phyloP scores from a whole-genome alignment of 1,140 invertebrate genomes.

The Carposina sasakii region DNA sequence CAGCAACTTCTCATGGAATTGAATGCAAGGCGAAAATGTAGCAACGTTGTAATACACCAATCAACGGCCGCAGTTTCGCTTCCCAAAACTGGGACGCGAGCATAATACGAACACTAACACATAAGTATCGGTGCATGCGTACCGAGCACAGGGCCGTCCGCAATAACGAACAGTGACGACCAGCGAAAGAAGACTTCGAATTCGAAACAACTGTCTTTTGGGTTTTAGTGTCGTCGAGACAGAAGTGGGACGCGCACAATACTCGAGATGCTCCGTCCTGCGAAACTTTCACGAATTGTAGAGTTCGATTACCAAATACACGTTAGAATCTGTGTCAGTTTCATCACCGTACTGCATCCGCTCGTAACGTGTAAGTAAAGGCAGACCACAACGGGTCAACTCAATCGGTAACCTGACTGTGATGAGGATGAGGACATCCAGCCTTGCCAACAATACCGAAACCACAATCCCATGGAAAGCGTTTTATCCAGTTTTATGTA shows the following conservation, averaged over 20 bases:
- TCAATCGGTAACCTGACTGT: no score
- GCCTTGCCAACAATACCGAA: no score
- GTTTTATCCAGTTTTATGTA: no score
- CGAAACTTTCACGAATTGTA: constrained; percentile 67
- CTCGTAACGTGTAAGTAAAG: constrained; percentile 46
- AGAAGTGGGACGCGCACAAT: constrained; percentile 59
- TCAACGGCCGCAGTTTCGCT: constrained; percentile 59
- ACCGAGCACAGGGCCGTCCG: constrained; percentile 30
- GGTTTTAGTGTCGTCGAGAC: constrained; percentile 60
- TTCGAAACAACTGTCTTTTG: constrained; percentile 47
- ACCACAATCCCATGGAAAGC: no score
- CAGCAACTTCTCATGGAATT: constrained; percentile 61
- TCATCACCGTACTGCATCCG: constrained; percentile 63
- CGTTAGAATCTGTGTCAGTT: constrained; percentile 71
- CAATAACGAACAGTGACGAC: constrained; percentile 33
- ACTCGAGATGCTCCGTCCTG: constrained; percentile 55
- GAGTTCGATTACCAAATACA: constrained; percentile 70
- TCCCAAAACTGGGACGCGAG: constrained; percentile 55
- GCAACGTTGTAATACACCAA: no score
- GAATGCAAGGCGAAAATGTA: constrained; percentile 61
- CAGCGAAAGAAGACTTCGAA: constrained; percentile 37
- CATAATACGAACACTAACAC: constrained; percentile 39
- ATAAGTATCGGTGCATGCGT: constrained; percentile 39
- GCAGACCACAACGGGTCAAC: no score
- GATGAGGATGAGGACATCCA: no score